A percentile compares a stretch with the other conserved stretches of the same genome.
These are phyloP conservation scores for Xanthorhoe designata DNA, from an alignment of 2,888 invertebrate genomes.

Conservation along the genomic window DNA sequence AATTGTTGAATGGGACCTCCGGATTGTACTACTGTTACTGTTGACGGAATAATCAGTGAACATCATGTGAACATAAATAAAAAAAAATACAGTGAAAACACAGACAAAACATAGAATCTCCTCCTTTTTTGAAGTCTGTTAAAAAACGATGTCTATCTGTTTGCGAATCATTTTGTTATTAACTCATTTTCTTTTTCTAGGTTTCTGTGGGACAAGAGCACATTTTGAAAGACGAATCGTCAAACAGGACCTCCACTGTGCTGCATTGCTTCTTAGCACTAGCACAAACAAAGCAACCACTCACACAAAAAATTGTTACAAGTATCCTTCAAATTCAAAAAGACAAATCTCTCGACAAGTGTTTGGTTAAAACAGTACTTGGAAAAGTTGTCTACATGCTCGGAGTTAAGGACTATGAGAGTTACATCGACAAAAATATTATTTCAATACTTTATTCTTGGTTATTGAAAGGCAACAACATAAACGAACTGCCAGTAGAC, in stretches of 20 bases:
- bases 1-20: too few species aligned
- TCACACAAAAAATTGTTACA: slow-evolving; percentile 82
- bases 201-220: slow-evolving; percentile 67
- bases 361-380: slow-evolving; percentile 75
- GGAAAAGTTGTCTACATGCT: slow-evolving; percentile 61
- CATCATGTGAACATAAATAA: too few species aligned
- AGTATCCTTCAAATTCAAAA: slow-evolving; percentile 82
- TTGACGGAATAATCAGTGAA: too few species aligned
- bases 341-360: slow-evolving; percentile 76
- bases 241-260: slow-evolving; percentile 84
- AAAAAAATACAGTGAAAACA: too few species aligned
- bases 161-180: not conserved
- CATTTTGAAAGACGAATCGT: slow-evolving; percentile 84
- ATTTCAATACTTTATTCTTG: slow-evolving; percentile 79
- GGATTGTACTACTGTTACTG: too few species aligned
- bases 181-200: slow-evolving; percentile 54
- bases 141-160: not conserved
- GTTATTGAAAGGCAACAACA: slow-evolving; percentile 66
- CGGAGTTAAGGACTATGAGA: slow-evolving; percentile 56
- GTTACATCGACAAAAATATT: slow-evolving; percentile 74
- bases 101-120: too few species aligned
- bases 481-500: slow-evolving; percentile 73
- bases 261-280: slow-evolving; percentile 84
- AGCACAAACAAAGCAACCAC: slow-evolving; percentile 78
- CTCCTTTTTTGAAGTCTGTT: too few species aligned